These are phyloP conservation scores for Pocota personata DNA, from an alignment of 2,888 invertebrate species.

Conservation along the genomic window DNA sequence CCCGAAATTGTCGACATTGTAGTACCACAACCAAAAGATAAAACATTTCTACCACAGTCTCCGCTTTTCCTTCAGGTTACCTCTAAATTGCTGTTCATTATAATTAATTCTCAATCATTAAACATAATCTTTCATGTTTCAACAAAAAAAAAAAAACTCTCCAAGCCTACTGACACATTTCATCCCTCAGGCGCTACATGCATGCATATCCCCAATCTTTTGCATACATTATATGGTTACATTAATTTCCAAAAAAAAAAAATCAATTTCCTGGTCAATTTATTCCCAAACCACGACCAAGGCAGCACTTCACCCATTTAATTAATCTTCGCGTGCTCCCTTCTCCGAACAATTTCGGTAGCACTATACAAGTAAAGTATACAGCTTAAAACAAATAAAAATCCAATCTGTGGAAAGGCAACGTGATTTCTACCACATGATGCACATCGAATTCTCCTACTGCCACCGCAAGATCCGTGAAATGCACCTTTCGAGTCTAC, in stretches of 20 bases:
- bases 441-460: slow-evolving; percentile 19
- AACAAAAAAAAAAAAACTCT: neutral
- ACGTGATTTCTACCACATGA: slow-evolving; percentile 49
- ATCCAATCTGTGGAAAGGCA: slow-evolving; percentile 8
- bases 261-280: slow-evolving; percentile 60
- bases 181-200: slow-evolving; percentile 32
- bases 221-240: neutral
- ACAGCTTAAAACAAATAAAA: slow-evolving; percentile 45
- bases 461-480: neutral
- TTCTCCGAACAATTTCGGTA: slow-evolving; percentile 37
- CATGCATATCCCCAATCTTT: slow-evolving; percentile 2
- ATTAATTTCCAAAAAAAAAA: slow-evolving; percentile 8
- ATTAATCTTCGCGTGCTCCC: slow-evolving; percentile 34
- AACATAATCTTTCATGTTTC: neutral
- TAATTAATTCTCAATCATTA: neutral
- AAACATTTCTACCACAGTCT: too few species aligned
- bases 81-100: too few species aligned
- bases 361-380: slow-evolving; percentile 8
- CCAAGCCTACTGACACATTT: neutral
- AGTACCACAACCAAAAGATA: too few species aligned
- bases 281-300: slow-evolving; percentile 40
- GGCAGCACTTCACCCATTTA: slow-evolving; percentile 51
- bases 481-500: slow-evolving; percentile 10
- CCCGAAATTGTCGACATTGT: too few species aligned
- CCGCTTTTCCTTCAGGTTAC: too few species aligned